A percentile compares a stretch with the other conserved stretches of the same genome.
These are phyloP conservation scores for Smithornis capensis DNA, from an alignment of 2,113 vertebrate species.

Conservation along the genomic window DNA sequence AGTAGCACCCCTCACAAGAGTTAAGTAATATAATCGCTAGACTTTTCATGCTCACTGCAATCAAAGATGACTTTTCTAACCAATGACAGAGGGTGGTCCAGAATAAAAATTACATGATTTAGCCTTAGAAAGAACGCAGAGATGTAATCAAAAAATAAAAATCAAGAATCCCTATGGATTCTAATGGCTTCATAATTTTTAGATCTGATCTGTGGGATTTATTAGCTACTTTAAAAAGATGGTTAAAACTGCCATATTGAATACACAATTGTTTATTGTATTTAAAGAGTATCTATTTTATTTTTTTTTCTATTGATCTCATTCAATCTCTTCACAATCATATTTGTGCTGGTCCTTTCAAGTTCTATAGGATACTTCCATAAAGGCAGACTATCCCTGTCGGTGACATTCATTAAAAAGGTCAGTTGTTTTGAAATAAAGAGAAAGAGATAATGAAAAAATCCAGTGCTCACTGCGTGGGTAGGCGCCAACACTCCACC, in stretches of 20 bases:
- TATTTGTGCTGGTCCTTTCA: neutral
- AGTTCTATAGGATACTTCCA: neutral
- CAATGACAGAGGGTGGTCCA: neutral
- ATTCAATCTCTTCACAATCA: neutral
- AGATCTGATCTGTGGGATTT: neutral
- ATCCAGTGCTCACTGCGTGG: neutral
- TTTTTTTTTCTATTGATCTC: neutral
- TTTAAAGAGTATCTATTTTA: neutral
- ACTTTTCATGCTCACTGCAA: neutral
- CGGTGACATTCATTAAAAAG: slow-evolving; percentile 18
- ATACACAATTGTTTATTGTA: neutral
- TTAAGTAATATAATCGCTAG: neutral
- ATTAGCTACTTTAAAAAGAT: neutral
- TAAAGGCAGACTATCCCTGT: neutral
- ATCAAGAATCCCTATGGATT: neutral
- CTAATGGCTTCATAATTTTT: neutral
- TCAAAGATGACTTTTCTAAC: neutral
- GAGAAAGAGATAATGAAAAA: slow-evolving; percentile 39
- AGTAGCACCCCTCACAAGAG: neutral
- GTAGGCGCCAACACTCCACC: neutral
- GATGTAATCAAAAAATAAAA: neutral
- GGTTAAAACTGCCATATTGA: neutral
- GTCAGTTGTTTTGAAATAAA: slow-evolving; percentile 14
- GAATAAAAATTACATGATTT: neutral
- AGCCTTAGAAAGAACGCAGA: neutral